Base-by-base conservation (phyloP, 2,888 invertebrate species). In the Dynastes maya region DNA sequence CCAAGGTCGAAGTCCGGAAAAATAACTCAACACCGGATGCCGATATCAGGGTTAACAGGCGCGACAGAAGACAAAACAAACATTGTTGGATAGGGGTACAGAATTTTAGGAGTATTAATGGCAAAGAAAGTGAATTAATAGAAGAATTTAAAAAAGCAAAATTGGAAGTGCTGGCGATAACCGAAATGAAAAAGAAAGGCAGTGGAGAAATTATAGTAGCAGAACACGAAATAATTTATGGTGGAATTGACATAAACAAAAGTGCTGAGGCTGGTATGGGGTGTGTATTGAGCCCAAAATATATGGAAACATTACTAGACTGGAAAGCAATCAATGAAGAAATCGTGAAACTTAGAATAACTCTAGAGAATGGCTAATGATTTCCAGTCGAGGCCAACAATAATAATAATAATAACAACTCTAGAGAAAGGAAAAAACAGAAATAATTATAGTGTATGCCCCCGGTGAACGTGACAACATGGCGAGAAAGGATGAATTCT, bases 101-200 rank as follows among this genome's bases (percentile, higher is more conserved):
- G 58, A 58, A 27, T 16, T n/a, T 58, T 58, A 58, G 58, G 27
- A 16, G 58, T 27, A 58, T 58, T 16, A 58, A 58, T 58, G 58
- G 58, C 27, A 58, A 58, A 22, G 58, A 58, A 58, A 58, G 13
- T n/a, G 58, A 58, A 8, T 22, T 58, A n/a, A 27, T 58, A 58
- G 8, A 58, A 16, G 16, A 58, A 58, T 58, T 58, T 58, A 58
- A 58, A 27, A 58, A 58, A 58, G 58, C 58, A 8, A 58, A 58
- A 16, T 58, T 58, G 16, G 58, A 22, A 27, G 16, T 58, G 16
- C 58, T 58, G 16, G 58, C 27, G 13, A 58, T 58, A 8, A 58
- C 58, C 8, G 58, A 27, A 22, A 27, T 3, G 8, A 58, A 58
- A 58, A 58, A 58, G 58, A 58, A 58, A 58, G 58, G 58, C 58